Evolutionary conservation across 2,797 vertebrate species (phyloP).

Genomic region (Carduelis carduelis): DNA sequence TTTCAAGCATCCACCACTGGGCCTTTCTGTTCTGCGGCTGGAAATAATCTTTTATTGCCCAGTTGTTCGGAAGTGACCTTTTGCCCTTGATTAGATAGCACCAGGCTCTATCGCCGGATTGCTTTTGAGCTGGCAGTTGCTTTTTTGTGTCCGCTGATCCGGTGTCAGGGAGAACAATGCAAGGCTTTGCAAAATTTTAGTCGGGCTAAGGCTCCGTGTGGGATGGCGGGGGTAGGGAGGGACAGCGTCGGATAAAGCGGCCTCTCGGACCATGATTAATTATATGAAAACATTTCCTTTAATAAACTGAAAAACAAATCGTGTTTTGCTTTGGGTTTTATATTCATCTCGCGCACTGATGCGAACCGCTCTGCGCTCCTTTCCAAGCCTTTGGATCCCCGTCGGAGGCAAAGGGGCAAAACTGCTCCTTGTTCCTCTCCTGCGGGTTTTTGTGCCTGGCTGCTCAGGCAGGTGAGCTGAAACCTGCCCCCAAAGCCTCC

Average conservation of each 20-base stretch:
- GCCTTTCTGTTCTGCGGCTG: conserved; percentile 87
- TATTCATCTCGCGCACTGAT: background rate
- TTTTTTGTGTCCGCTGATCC: conserved; percentile 86
- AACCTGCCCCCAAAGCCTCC: background rate
- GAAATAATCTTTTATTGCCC: conserved; percentile 99
- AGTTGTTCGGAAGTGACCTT: conserved; percentile 99
- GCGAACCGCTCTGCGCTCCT: background rate
- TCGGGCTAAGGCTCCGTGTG: conserved; percentile 71
- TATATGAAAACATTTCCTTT: conserved; percentile 53
- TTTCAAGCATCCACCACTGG: conserved; percentile 69
- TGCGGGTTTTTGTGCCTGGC: background rate
- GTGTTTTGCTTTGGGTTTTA: conserved; percentile 25
- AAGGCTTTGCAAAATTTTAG: conserved; percentile 82
- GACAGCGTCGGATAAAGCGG: background rate
- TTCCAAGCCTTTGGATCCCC: background rate
- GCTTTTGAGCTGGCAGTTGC: conserved; percentile 85
- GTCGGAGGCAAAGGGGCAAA: fast-evolving
- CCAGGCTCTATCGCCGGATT: conserved; percentile 89
- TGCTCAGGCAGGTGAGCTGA: background rate
- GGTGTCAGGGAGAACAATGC: conserved; percentile 90
- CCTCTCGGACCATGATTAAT: conserved; percentile 23
- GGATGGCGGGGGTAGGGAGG: conserved; percentile 71
- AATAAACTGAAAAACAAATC: conserved; percentile 59
- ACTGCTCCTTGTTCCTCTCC: background rate
- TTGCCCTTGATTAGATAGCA: conserved; percentile 98